A percentile compares a stretch with the other conserved stretches of the same genome.
Conservation (phyloP, 2,797 vertebrate species). For the Pseudopleuronectes americanus region DNA sequence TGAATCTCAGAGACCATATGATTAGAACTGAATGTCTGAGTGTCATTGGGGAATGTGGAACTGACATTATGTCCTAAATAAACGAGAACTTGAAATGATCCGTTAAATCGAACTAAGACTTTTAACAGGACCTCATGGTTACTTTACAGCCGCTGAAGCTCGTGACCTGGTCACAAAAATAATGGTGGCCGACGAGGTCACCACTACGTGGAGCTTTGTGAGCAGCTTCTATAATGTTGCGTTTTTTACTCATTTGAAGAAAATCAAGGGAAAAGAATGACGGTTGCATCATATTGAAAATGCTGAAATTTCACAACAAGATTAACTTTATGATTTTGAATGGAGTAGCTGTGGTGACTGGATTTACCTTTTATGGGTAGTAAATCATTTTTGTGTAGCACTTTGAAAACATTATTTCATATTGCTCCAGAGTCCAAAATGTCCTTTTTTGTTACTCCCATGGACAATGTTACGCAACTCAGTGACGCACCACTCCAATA, state of each 20-base stretch:
- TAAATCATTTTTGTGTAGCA: not conserved
- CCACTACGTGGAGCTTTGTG: too few species aligned
- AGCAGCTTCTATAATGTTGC: too few species aligned
- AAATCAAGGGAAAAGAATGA: not conserved
- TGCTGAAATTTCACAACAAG: not conserved
- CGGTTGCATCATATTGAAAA: not conserved
- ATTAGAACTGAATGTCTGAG: slow-evolving; percentile 35
- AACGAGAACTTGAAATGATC: slow-evolving; percentile 16
- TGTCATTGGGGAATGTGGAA: slow-evolving; percentile 30
- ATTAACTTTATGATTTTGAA: not conserved
- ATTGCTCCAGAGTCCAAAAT: not conserved
- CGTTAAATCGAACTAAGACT: slow-evolving; percentile 15
- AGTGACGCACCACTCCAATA: too few species aligned
- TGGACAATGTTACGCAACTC: not conserved
- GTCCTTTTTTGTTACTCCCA: too few species aligned
- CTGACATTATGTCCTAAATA: slow-evolving; percentile 14
- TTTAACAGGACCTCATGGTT: too few species aligned
- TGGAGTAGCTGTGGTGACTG: not conserved
- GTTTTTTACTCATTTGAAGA: not conserved
- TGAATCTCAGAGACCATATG: slow-evolving; percentile 20
- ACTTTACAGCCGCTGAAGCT: too few species aligned
- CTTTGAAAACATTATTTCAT: not conserved
- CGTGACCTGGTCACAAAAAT: too few species aligned
- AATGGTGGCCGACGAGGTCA: too few species aligned
- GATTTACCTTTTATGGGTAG: too few species aligned